phyloP scores from a whole-genome alignment of 1,140 invertebrate species.

The Periplaneta americana region DNA sequence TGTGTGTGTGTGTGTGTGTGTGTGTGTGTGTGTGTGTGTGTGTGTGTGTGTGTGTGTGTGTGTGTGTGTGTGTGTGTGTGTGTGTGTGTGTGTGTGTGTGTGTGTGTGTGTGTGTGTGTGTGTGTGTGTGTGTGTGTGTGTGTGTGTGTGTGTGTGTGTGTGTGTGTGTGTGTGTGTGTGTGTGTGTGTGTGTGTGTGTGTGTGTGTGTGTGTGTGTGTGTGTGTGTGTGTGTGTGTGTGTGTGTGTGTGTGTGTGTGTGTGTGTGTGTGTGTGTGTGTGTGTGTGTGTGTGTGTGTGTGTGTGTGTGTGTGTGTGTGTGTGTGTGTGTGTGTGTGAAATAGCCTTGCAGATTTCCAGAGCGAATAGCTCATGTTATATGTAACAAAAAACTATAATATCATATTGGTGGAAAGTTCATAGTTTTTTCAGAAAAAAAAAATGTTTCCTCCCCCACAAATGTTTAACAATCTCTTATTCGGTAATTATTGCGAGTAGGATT shows the following conservation, averaged over 20 bases:
- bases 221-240: background rate
- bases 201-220: background rate
- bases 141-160: background rate
- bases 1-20: conserved; percentile 24
- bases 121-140: background rate
- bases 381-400: no score
- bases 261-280: no score
- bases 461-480: no score
- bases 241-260: background rate
- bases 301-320: no score
- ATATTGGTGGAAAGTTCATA: no score
- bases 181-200: background rate
- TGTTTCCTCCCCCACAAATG: no score
- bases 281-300: no score
- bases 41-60: conserved; percentile 23
- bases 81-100: conserved; percentile 14
- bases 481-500: no score
- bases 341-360: no score
- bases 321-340: no score
- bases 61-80: conserved; percentile 25
- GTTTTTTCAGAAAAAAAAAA: no score
- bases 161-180: background rate
- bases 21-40: conserved; percentile 22
- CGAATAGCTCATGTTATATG: no score
- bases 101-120: background rate